Base-by-base conservation (phyloP, 2,797 vertebrate species). In the Hemitrygon akajei region DNA sequence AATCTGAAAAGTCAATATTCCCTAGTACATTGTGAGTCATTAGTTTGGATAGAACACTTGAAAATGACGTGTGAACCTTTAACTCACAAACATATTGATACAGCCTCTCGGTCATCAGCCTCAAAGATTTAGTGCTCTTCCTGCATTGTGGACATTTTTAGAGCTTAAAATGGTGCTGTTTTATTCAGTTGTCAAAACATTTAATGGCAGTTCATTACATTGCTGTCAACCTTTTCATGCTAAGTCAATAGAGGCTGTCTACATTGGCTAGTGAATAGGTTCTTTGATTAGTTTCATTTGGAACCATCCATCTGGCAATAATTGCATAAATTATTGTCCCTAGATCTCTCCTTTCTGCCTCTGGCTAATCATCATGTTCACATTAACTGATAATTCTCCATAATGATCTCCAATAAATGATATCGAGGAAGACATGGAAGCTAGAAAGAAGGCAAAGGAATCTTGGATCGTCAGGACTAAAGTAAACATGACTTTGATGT, bases 281-380 rank as follows among this genome's bases (percentile, higher is more conserved):
- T 66, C 58, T 89, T 89, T 84, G 47, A 84, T 84, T 84, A 84
- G 81, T 58, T 58, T 84, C 22, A 58, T 84, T 84, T 84, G 47
- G 81, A 58, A 27, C 20, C 12, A 10, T 27, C 47, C 56, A 20
- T 58, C 47, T 58, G 56, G 81, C 81, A 84, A 56, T 84, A 84
- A 84, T 58, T 84, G 56, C 47, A 84, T 58, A 84, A 58, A 84
- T 84, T 58, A 84, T 58, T 37, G n/a, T 40, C 63, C 18, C 16
- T 37, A 18, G 34, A 69, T 84, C n/a, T 37, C 7, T 40, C n/a
- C 34, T 34, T 69, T n/a, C 16, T 40, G 60, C 87, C 87, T 22
- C n/a, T 34, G 66, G n/a, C 18, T 66, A 89, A 69, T 66, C 87
- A 37, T 47, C 56, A 40, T 69, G 63, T 69, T 37, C 63, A 22